Percentiles rank a stretch among this genome's conserved stretches.
Evolutionary conservation across 2,113 vertebrate species (phyloP).

Genomic region (Gymnogyps californianus): DNA sequence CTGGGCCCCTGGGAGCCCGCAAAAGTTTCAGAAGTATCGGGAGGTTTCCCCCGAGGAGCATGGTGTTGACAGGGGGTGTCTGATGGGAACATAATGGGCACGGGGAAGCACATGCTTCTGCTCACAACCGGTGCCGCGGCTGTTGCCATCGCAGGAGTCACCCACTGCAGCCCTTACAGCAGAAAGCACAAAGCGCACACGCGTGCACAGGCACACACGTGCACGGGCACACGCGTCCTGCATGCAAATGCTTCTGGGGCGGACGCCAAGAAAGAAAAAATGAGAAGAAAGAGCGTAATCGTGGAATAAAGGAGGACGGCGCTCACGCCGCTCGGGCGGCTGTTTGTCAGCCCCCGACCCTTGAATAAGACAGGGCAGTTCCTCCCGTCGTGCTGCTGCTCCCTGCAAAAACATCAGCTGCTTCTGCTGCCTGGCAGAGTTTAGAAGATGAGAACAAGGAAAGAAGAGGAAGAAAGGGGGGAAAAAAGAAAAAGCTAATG

Average conservation of each 20-base stretch:
- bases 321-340: background rate
- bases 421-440: conserved; percentile 67
- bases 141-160: background rate
- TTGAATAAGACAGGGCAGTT: background rate
- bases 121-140: background rate
- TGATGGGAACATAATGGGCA: background rate
- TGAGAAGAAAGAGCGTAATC: background rate
- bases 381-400: conserved; percentile 7
- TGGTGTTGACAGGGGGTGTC: background rate
- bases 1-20: background rate
- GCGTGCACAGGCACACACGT: background rate
- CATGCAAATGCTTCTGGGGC: background rate
- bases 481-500: conserved; percentile 68
- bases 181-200: background rate
- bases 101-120: background rate
- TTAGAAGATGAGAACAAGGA: conserved; percentile 71
- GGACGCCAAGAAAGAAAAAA: background rate
- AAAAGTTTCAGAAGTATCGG: background rate
- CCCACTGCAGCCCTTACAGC: background rate
- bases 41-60: background rate
- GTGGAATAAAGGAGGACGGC: background rate
- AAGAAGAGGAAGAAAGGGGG: conserved; percentile 34
- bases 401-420: conserved; percentile 70
- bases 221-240: background rate
- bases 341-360: conserved; percentile 9